Base-by-base conservation (phyloP, 2,888 invertebrate genomes). In the Torymus tubicola region DNA sequence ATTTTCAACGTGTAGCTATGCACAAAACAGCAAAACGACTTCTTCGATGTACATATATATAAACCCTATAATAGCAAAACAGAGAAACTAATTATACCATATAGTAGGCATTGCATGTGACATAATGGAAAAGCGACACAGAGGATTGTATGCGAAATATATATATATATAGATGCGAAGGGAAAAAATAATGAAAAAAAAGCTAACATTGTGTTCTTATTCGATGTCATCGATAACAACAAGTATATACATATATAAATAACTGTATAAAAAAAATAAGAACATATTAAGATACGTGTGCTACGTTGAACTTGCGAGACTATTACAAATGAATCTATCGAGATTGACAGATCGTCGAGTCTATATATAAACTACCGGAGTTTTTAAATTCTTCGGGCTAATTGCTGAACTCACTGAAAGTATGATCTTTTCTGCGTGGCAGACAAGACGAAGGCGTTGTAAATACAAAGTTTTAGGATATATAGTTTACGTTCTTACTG, bases 401-500 rank as follows among this genome's bases (percentile, higher is more conserved):
- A 42, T 42, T 42, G 42, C 42, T 42, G 71, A 78, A 78, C 65
- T 58, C 71, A 65, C 60, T 78, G 77, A 78, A 78, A 78, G 77
- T 78, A 78, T 58, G 14, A 21, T 71, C 65, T 78, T 50, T 31
- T 64, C 65, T 71, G 65, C 12, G 4, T 57, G 50, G 21, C 64
- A 57, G 71, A 71, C 10, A 13, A 58, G 31, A 65, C 55, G 10
- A 69, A 69, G 42, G 8, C 13, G 52, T 52, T 78, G 77, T 78
- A 78, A 71, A 78, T 78, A 65, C n/a, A 63, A 57, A 69, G 2
- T 71, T 42, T 8, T 42, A 42, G 65, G 18, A 13, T n/a, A n/a
- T n/a, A n/a, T 70, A 78, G 60, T 42, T 75, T 75, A 52, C 42
- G 58, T 75, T 75, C 42, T 21, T 67, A 67, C 31, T 75, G 60